phyloP scores from a whole-genome alignment of 1,140 invertebrate species.

The Mya arenaria region DNA sequence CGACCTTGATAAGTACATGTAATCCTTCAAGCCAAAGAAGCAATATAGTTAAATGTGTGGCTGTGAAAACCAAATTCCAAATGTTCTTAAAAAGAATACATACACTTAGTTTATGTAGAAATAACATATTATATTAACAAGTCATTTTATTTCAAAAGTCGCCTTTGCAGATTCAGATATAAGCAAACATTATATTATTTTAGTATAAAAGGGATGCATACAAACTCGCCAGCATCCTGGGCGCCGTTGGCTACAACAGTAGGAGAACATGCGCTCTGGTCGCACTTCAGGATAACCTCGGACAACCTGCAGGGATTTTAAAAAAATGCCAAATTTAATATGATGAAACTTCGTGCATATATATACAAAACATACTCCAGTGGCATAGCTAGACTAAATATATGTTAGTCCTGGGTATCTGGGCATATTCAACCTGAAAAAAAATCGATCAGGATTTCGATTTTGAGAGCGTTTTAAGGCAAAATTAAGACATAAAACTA shows the following conservation, averaged over 20 bases:
- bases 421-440: no score
- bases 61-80: no score
- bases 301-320: slow-evolving; percentile 34
- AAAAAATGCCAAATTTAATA: no score
- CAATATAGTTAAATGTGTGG: background rate
- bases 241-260: slow-evolving; percentile 17
- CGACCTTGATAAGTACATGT: no score
- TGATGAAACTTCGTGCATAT: no score
- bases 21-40: background rate
- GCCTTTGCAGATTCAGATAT: background rate
- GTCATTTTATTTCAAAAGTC: background rate
- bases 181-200: background rate
- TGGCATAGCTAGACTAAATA: no score
- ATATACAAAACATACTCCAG: no score
- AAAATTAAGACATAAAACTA: no score
- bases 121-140: background rate
- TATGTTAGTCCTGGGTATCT: no score
- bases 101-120: background rate
- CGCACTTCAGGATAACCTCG: slow-evolving; percentile 20
- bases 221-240: slow-evolving; percentile 20
- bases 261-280: slow-evolving; percentile 29
- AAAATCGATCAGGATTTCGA: no score
- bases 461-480: no score
- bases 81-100: background rate
- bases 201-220: background rate